Base-by-base conservation (phyloP, 2,888 invertebrate species). In the Agriopis leucophaearia region DNA sequence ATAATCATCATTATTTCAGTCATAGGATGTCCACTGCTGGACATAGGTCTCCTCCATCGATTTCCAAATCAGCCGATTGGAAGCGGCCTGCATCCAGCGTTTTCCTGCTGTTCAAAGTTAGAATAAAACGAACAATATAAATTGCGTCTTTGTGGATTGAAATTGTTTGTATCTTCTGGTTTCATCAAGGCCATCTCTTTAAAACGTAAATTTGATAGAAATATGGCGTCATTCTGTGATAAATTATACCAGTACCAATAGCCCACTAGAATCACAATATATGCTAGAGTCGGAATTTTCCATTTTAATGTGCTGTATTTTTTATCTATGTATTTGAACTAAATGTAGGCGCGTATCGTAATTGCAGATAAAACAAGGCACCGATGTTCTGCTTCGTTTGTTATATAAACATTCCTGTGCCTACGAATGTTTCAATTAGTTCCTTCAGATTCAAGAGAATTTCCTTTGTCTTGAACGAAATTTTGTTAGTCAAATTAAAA, bases 401-500 rank as follows among this genome's bases (percentile, higher is more conserved):
- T 56, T 44, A 61, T 48, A 47, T 66, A 54, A 60, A 66, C 66
- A 71, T 70, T 68, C 50, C 36, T 36, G 47, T 40, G 58, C 47
- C 52, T 66, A 62, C 69, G 45, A 66, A 67, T 71, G 66, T 72
- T 68, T 60, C 59, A 54, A 68, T 69, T 66, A 66, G 69, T 69
- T 72, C 66, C 66, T 61, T 58, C 64, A 51, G 59, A 67, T 69
- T 64, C 15, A 13, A 40, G 58, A 47, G 44, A 59, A 67, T 61
- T 56, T 54, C 36, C 48, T 64, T 54, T 63, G 59, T 68, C 50
- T 60, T 45, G 36, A 66, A 48, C 47, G 16, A 35, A 59, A 61
- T 66, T 66, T 61, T 15, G 51, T 16, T 16, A 50, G 48, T 60
- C 38, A 55, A 60, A 50, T 66, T 36, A 50, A 57, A 66, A 51